These are phyloP conservation scores for Sinocyclocheilus maitianheensis DNA, from an alignment of 2,113 vertebrate genomes.

Conservation along the genomic window DNA sequence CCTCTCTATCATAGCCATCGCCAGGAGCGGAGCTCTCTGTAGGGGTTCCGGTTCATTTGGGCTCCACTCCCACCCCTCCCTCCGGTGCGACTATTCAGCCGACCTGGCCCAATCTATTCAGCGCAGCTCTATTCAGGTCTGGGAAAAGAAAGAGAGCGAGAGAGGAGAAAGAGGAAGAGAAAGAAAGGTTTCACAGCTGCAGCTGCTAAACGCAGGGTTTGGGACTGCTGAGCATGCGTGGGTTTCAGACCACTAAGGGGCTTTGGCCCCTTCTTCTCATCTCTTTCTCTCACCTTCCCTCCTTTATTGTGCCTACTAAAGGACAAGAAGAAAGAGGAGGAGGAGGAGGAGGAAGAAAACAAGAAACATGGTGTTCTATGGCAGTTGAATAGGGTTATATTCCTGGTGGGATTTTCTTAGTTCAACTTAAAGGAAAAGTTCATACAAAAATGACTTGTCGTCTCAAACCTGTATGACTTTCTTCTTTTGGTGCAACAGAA, in stretches of 20 bases:
- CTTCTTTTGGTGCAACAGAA: not conserved
- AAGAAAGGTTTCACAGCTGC: constrained; percentile 64
- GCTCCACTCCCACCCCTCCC: constrained; percentile 48
- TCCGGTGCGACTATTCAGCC: constrained; percentile 57
- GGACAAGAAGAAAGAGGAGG: constrained; percentile 11
- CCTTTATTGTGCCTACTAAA: constrained; percentile 34
- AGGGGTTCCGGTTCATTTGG: constrained; percentile 61
- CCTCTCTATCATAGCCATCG: constrained; percentile 57
- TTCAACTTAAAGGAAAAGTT: constrained; percentile 14
- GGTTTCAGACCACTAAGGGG: constrained; percentile 34
- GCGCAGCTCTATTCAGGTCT: constrained; percentile 71
- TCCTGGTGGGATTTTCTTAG: not conserved
- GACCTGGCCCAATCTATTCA: constrained; percentile 70
- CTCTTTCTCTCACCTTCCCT: constrained; percentile 24
- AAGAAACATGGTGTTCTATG: constrained; percentile 18
- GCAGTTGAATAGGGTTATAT: constrained; percentile 25
- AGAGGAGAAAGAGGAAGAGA: constrained; percentile 21
- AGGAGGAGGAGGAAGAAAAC: constrained; percentile 41
- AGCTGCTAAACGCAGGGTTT: constrained; percentile 30
- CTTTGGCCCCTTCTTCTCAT: constrained; percentile 28
- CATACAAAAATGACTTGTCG: not conserved
- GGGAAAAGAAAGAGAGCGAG: constrained; percentile 61
- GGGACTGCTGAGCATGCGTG: constrained; percentile 70
- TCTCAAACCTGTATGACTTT: not conserved
- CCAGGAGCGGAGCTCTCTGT: constrained; percentile 57